These are phyloP conservation scores for Caenorhabditis sinica DNA, from an alignment of 2,888 invertebrate species.

Conservation along the genomic window DNA sequence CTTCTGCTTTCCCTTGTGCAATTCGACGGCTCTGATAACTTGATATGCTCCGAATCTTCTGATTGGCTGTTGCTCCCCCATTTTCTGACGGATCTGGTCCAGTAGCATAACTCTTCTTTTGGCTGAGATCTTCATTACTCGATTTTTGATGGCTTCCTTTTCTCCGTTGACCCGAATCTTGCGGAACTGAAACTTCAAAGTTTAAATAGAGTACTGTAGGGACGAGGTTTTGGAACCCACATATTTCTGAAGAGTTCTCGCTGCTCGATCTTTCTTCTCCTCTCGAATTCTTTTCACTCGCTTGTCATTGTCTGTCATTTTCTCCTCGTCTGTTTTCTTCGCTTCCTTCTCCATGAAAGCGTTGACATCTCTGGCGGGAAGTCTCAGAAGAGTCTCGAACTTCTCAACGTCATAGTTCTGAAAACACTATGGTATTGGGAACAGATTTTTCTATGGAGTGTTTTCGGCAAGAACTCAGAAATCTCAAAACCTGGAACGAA, in stretches of 20 bases:
- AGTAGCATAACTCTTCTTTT: slow-evolving; percentile 38
- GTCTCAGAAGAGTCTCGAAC: slow-evolving; percentile 40
- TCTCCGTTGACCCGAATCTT: slow-evolving; percentile 34
- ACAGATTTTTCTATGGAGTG: neutral
- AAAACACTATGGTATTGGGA: too few relatives aligned
- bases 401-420: slow-evolving; percentile 56
- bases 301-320: slow-evolving; percentile 55
- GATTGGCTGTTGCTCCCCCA: slow-evolving; percentile 48
- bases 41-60: slow-evolving; percentile 46
- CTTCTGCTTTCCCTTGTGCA: slow-evolving; percentile 43
- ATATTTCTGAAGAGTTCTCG: slow-evolving; percentile 58
- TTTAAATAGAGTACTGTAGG: neutral
- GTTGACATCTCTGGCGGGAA: slow-evolving; percentile 56
- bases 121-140: slow-evolving; percentile 33
- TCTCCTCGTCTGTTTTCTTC: slow-evolving; percentile 51
- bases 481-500: too few relatives aligned
- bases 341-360: slow-evolving; percentile 54
- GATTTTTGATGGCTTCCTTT: slow-evolving; percentile 15
- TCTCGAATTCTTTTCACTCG: slow-evolving; percentile 22
- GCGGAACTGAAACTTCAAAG: slow-evolving; percentile 32
- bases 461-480: too few relatives aligned
- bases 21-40: slow-evolving; percentile 43
- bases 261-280: slow-evolving; percentile 51
- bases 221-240: slow-evolving; percentile 16
- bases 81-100: slow-evolving; percentile 52